Base-by-base conservation (phyloP, 1,140 invertebrate genomes). In the Pteromalus puparum region DNA sequence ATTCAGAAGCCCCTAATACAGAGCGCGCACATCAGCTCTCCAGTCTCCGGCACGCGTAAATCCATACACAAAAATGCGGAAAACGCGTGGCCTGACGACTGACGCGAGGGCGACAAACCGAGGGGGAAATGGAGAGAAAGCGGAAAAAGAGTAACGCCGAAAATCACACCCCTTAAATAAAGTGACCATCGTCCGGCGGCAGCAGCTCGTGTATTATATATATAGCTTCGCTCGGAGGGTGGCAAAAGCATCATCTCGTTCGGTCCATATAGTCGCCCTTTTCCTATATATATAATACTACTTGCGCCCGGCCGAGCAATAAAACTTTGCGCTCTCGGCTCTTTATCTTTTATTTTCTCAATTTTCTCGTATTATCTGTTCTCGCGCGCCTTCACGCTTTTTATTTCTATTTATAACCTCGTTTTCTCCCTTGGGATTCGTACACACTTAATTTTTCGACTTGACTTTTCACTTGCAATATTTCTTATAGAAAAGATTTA, bases 161-260 rank as follows among this genome's bases (percentile, higher is more conserved):
- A 85, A 85, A 85, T 82, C 80, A 85, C 84, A 85, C 80, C 84
- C 84, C 81, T 74, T 79, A 79, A 82, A 85, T 85, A 85, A 85
- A 85, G 81, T 85, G 84, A 82, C 84, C 80, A 78, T 81, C 74
- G 76, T 77, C 48, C 84, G 21, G 26, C 70, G 38, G 72, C 72
- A 21, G 30, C 30, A 38, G 34, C 30, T n/a, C 53, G 1, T 6
- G 10, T 24, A 81, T 72, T 53, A 72, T 42, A 68, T 68, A 79
- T 38, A 79, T 26, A n/a, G 21, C 53, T n/a, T 4, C n/a, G 21
- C 18, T n/a, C 21, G 24, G 70, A 76, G 76, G 86, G 68, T 85
- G 68, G 73, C 85, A 84, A 85, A 78, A 87, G 84, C 86, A 86
- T 83, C 81, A 79, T 85, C 75, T 68, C 79, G 46, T 53, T 83